Evolutionary conservation across 2,797 vertebrate genomes (phyloP).

Genomic region (Manis crassicaudata): DNA sequence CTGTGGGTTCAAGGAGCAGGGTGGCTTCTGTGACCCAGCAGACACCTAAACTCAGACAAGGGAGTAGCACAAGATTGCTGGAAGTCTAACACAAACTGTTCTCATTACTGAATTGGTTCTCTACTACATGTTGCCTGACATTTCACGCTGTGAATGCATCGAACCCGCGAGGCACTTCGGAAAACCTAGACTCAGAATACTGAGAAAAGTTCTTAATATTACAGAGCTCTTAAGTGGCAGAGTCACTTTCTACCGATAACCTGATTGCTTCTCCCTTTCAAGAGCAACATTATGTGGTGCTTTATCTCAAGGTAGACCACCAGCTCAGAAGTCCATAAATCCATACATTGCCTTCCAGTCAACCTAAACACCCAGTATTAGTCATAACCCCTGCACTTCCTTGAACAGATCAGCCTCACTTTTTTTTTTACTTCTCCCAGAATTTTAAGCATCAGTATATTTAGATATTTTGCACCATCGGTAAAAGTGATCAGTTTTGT

Average conservation of each 20-base stretch:
- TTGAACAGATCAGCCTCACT: not conserved
- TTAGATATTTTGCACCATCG: not conserved
- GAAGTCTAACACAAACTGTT: not conserved
- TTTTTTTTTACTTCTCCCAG: not conserved
- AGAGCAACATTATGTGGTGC: fast-evolving
- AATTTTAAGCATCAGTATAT: not conserved
- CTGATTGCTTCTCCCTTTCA: not conserved
- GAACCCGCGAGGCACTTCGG: not conserved
- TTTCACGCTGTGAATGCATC: not conserved
- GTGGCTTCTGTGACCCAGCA: not conserved
- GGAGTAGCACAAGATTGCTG: not conserved
- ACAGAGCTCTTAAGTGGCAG: not conserved
- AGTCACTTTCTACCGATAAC: not conserved
- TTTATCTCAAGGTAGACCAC: not conserved
- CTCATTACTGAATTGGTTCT: not conserved
- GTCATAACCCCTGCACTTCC: not conserved
- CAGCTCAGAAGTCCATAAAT: not conserved
- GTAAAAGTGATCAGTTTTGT: not conserved
- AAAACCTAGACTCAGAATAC: not conserved
- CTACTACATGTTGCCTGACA: not conserved
- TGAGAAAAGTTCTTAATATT: not conserved
- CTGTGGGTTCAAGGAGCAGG: not conserved
- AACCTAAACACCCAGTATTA: not conserved
- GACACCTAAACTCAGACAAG: not conserved
- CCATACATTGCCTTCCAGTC: fast-evolving